phyloP scores from a whole-genome alignment of 2,113 vertebrate species.

The Salvelinus namaycush region DNA sequence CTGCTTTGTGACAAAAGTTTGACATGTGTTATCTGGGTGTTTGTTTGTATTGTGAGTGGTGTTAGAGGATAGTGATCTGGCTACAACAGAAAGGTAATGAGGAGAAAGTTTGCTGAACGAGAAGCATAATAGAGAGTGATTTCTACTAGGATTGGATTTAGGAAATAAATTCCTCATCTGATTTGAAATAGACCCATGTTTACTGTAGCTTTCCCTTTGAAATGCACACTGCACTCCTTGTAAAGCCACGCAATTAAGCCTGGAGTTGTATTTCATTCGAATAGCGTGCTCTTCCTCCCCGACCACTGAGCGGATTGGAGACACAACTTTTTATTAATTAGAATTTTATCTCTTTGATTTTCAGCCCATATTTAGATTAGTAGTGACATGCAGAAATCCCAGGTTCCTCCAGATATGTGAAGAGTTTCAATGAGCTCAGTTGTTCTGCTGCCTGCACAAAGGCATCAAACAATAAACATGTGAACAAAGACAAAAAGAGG shows the following conservation, averaged over 20 bases:
- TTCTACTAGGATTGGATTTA: constrained; percentile 41
- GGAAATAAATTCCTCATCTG: constrained; percentile 19
- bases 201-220: constrained; percentile 52
- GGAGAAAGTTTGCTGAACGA: constrained; percentile 53
- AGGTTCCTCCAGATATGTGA: constrained; percentile 50
- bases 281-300: constrained; percentile 11
- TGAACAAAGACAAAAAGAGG: constrained; percentile 37
- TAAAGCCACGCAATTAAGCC: constrained; percentile 55
- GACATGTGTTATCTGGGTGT: constrained; percentile 12
- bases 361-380: constrained; percentile 50
- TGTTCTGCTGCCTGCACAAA: constrained; percentile 43
- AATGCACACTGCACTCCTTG: constrained; percentile 46
- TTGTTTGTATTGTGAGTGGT: constrained; percentile 52
- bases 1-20: neutral
- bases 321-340: constrained; percentile 65
- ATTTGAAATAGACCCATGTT: constrained; percentile 55
- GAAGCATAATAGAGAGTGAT: constrained; percentile 61
- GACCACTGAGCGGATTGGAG: constrained; percentile 54
- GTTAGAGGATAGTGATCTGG: constrained; percentile 43
- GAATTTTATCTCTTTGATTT: constrained; percentile 62
- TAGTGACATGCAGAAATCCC: constrained; percentile 50
- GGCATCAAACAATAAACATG: constrained; percentile 47
- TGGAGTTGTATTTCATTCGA: constrained; percentile 70
- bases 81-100: constrained; percentile 67
- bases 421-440: constrained; percentile 24